phyloP scores from a whole-genome alignment of 2,797 vertebrate species.

The Lagocephalus sceleratus region DNA sequence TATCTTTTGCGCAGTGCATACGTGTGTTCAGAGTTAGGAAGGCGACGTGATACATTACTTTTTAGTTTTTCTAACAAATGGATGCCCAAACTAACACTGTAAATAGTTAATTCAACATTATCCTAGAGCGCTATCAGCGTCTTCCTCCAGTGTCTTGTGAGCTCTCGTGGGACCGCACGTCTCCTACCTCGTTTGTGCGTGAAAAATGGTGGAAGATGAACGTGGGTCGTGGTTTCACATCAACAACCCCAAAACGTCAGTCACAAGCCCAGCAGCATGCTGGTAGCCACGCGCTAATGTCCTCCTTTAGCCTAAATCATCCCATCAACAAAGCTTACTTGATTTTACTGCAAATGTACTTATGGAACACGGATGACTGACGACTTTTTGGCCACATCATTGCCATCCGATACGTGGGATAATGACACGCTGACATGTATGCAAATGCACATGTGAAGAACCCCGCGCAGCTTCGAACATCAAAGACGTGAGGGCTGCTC shows the following conservation, averaged over 20 bases:
- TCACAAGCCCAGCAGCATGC: conserved; percentile 8
- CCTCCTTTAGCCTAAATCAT: conserved; percentile 41
- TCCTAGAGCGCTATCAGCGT: no score
- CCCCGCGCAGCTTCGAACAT: conserved; percentile 29
- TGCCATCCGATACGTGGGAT: conserved; percentile 27
- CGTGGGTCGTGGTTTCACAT: neutral
- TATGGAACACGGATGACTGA: conserved; percentile 41
- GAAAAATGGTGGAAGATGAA: neutral
- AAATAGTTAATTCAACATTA: no score
- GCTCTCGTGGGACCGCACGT: conserved; percentile 4
- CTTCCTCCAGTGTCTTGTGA: no score
- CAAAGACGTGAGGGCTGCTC: conserved; percentile 45
- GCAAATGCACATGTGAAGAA: conserved; percentile 29
- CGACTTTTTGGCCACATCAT: conserved; percentile 21
- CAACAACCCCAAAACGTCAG: conserved; percentile 31
- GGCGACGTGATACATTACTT: no score
- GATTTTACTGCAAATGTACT: conserved; percentile 39
- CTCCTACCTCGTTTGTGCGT: neutral
- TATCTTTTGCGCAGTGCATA: conserved; percentile 21
- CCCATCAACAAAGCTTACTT: conserved; percentile 14
- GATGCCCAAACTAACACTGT: no score
- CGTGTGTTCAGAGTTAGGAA: conserved; percentile 13
- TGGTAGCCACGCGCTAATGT: conserved; percentile 14
- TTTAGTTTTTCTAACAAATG: no score
- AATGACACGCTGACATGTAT: conserved; percentile 48